Conservation (phyloP, 2,113 vertebrate genomes). For the Thomomys bottae region DNA sequence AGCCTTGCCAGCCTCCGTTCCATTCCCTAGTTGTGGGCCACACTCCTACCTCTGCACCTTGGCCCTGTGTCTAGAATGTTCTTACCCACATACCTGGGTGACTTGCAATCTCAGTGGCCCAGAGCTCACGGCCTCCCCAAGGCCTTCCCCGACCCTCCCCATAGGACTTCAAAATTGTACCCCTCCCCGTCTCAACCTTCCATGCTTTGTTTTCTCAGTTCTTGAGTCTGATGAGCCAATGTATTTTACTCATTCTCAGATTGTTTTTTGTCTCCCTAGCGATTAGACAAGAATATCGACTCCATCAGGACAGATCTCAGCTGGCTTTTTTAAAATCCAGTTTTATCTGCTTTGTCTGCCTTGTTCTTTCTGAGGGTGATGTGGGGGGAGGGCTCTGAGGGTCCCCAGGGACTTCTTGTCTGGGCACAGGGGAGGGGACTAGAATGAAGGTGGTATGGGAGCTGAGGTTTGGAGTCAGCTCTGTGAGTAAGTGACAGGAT, state of each 20-base stretch:
- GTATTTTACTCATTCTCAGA: not conserved
- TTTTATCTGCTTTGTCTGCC: not conserved
- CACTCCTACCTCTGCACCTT: not conserved
- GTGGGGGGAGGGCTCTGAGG: not conserved
- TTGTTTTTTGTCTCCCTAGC: not conserved
- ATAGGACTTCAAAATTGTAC: too few relatives aligned
- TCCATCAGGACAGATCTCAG: not conserved
- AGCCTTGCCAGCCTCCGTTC: not conserved
- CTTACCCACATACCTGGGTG: rapidly evolving
- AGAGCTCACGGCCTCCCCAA: not conserved
- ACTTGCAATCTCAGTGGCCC: rapidly evolving
- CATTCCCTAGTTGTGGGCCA: not conserved
- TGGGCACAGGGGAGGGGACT: not conserved
- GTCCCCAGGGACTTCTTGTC: not conserved
- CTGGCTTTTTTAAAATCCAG: not conserved
- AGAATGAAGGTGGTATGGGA: not conserved
- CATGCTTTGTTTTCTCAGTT: not conserved
- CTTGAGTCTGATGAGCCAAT: not conserved
- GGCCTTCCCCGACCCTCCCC: not conserved
- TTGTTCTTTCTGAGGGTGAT: not conserved
- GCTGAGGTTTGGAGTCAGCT: not conserved
- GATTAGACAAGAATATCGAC: not conserved
- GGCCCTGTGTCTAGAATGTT: not conserved
- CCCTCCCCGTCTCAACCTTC: too few relatives aligned
- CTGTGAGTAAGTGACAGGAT: not conserved